phyloP scores from a whole-genome alignment of 1,140 invertebrate species.

The Drosophila miranda region DNA sequence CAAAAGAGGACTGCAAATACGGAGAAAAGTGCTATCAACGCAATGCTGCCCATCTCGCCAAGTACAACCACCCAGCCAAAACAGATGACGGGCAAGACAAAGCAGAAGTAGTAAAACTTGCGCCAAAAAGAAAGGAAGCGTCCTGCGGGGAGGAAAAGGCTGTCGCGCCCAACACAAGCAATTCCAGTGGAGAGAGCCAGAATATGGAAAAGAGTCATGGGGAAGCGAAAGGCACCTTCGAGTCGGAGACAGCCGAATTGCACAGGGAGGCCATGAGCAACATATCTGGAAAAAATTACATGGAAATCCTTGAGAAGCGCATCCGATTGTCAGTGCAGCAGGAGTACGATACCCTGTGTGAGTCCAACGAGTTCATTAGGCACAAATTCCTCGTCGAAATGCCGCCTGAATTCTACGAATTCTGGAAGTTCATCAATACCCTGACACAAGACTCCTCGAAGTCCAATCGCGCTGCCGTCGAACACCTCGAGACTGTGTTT shows the following conservation, averaged over 20 bases:
- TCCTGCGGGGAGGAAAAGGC: conserved; percentile 15
- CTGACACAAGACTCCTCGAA: conserved; percentile 84
- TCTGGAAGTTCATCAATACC: conserved; percentile 90
- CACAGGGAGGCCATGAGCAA: conserved; percentile 70
- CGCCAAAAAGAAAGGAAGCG: conserved; percentile 64
- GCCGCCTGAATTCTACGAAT: conserved; percentile 94
- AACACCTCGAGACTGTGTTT: conserved; percentile 86
- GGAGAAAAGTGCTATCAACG: conserved; percentile 92
- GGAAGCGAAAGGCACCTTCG: conserved; percentile 33
- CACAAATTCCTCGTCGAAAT: conserved; percentile 92
- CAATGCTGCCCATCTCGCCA: conserved; percentile 89
- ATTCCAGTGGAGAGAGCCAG: conserved; percentile 15
- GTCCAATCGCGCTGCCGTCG: conserved; percentile 82
- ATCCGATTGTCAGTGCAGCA: conserved; percentile 70
- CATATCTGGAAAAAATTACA: conserved; percentile 72
- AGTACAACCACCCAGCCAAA: conserved; percentile 89
- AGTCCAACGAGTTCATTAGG: conserved; percentile 85
- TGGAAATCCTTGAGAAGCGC: conserved; percentile 77
- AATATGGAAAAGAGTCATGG: conserved; percentile 26
- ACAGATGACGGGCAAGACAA: conserved; percentile 11
- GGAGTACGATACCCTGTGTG: conserved; percentile 74
- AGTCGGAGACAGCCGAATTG: conserved; percentile 58
- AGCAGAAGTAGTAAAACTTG: conserved; percentile 50
- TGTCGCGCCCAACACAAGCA: conserved; percentile 23
- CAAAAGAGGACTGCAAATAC: conserved; percentile 87